Percentiles rank a stretch among this genome's conserved stretches.
Evolutionary conservation across 64 coral and sea anemone species (phyloP).

Genomic region (Stichodactyla mertensii): DNA sequence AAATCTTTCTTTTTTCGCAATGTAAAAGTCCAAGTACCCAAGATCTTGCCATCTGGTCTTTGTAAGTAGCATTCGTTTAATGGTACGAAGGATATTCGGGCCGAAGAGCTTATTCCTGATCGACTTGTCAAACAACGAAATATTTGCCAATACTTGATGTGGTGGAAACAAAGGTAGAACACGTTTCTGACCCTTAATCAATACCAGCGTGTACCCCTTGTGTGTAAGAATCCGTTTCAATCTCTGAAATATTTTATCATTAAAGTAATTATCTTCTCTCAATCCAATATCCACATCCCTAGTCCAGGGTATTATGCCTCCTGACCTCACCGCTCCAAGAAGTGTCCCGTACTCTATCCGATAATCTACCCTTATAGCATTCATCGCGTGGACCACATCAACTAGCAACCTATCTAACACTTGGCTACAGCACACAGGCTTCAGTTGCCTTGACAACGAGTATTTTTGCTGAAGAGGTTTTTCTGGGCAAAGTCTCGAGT

Average conservation of each 20-base stretch:
- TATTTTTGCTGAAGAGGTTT: neutral
- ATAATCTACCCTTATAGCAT: conserved; percentile 33
- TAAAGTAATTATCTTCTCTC: conserved; percentile 45
- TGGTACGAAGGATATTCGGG: conserved; percentile 13
- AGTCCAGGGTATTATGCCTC: conserved; percentile 29
- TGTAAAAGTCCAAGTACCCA: conserved; percentile 42
- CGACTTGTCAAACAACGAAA: conserved; percentile 16
- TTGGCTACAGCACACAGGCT: conserved; percentile 50
- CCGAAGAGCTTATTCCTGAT: conserved; percentile 29
- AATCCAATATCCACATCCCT: conserved; percentile 41
- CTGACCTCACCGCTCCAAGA: conserved; percentile 35
- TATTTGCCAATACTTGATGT: neutral
- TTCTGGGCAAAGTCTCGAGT: conserved; percentile 6
- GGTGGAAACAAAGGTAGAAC: conserved; percentile 26
- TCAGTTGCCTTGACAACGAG: conserved; percentile 3
- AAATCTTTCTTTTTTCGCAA: conserved; percentile 37
- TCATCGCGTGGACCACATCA: conserved; percentile 22
- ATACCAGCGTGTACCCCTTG: conserved; percentile 22
- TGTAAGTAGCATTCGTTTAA: conserved; percentile 34
- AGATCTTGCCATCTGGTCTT: conserved; percentile 17
- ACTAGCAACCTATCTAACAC: conserved; percentile 32
- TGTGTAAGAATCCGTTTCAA: conserved; percentile 13
- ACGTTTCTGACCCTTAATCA: conserved; percentile 22
- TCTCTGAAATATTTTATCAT: conserved; percentile 26
- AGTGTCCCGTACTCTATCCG: conserved; percentile 29